Base-by-base conservation (phyloP, 2,888 invertebrate genomes). In the Eupithecia inturbata region DNA sequence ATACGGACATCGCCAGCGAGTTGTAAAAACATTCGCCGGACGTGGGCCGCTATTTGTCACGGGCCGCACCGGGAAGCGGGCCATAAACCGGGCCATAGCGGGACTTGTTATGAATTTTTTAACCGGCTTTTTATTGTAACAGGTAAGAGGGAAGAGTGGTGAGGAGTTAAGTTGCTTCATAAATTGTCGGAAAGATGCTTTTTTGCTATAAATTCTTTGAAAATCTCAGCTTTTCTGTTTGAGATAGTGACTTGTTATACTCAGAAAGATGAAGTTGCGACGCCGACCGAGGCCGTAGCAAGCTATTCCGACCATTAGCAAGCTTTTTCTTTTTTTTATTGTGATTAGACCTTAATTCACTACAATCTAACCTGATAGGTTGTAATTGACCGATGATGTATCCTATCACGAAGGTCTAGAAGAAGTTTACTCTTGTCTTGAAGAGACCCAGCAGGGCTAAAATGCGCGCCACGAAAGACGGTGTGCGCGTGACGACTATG, bases 1-100 rank as follows among this genome's bases (percentile, higher is more conserved):
- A 80, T 77, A 79, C 75, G 75, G 67, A 64, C 79, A 81, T 77
- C 73, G 76, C 75, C 83, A 83, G 77, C 83, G 85, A 83, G 82
- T 85, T 85, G 88, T 86, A 85, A 88, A 90, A 89, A 87, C 84
- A 79, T 83, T 82, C 82, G 79, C 84, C 89, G 85, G 88, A 80
- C 75, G 78, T 73, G 69, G 68, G 62, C 75, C 70, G 75, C 78
- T 78, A 72, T 79, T 82, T 76, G 86, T 84, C 82, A 89, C 89
- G 86, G 82, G 82, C 77, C 78, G 81, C 77, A 72, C 79, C 77
- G 81, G 80, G 81, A 78, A 79, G 79, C 77, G 79, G 80, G 83
- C 81, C 80, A 85, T 88, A 87, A 87, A 83, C 81, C 86, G 87
- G 82, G 85, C 87, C 85, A 84, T 76, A 74, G 75, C 73, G 74